Evolutionary conservation across 2,113 vertebrate species (phyloP).

Genomic region (Danio rerio): GRCz12tu NC_133195.1:40469501-40470000

Average conservation of each 20-base stretch:
- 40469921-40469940: too few relatives aligned
- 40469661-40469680: background rate
- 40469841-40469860: background rate
- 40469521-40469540: background rate
- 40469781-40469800: background rate
- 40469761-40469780: background rate
- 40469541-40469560: background rate
- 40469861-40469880: background rate
- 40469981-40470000: too few relatives aligned
- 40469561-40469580: constrained; percentile 1
- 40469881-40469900: background rate
- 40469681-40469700: background rate
- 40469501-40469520: background rate
- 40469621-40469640: background rate
- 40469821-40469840: background rate
- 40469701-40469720: background rate
- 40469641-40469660: background rate
- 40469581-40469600: background rate
- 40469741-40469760: background rate
- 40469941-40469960: too few relatives aligned
- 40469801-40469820: background rate
- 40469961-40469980: too few relatives aligned
- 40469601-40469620: background rate
- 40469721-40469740: background rate
- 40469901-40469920: too few relatives aligned